Conservation (phyloP, 1,140 invertebrate species). For the Aphelenchoides fujianensis region DNA sequence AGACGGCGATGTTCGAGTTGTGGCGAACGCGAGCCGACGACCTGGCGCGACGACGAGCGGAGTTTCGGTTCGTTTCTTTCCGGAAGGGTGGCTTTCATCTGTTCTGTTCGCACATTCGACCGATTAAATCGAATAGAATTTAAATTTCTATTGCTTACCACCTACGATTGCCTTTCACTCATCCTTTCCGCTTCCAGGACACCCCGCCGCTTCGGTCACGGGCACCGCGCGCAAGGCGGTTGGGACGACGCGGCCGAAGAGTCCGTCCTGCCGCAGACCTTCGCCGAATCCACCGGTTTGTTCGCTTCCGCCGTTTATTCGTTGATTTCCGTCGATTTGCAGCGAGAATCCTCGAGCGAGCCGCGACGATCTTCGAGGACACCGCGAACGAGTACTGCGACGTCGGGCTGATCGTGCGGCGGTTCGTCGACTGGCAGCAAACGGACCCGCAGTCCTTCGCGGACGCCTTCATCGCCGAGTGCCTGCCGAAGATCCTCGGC, state of each 20-base stretch:
- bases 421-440: conserved; percentile 43
- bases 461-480: conserved; percentile 86
- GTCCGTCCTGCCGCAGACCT: not conserved
- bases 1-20: conserved; percentile 32
- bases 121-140: no score
- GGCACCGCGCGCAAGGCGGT: not conserved
- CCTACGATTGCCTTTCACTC: not conserved
- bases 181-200: not conserved
- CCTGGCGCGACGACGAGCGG: conserved; percentile 34
- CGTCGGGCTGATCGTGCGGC: conserved; percentile 71
- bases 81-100: no score
- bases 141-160: no score
- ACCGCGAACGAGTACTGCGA: conserved; percentile 83
- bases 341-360: conserved; percentile 67
- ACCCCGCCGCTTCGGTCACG: not conserved
- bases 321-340: conserved; percentile 26
- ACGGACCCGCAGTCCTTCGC: conserved; percentile 70
- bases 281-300: not conserved
- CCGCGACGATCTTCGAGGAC: conserved; percentile 75
- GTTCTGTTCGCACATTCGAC: no score
- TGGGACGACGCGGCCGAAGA: conserved; percentile 13
- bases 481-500: conserved; percentile 80
- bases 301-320: not conserved
- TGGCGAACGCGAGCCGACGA: conserved; percentile 36
- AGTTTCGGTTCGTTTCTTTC: conserved; percentile 39